A percentile compares a stretch with the other conserved stretches of the same genome.
These are phyloP conservation scores for Acronicta aceris DNA, from an alignment of 2,888 invertebrate genomes.

Conservation along the genomic window DNA sequence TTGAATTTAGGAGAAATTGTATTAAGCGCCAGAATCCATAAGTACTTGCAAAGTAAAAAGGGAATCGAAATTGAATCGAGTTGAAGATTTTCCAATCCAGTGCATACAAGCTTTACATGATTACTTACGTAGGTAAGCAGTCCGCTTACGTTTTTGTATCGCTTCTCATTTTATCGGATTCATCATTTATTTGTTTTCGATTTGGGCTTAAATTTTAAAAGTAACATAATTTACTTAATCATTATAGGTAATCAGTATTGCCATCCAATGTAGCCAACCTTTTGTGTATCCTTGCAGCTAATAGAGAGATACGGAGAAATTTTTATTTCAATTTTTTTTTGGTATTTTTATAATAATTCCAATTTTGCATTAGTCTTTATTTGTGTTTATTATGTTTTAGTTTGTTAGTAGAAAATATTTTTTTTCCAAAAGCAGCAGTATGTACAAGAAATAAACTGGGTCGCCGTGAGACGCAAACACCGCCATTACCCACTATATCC, in stretches of 20 bases:
- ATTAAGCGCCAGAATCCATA: conserved; percentile 4
- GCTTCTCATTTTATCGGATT: background rate
- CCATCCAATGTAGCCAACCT: no score
- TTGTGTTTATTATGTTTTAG: no score
- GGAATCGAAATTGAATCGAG: conserved; percentile 13
- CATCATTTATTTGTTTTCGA: background rate
- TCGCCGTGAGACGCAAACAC: conserved; percentile 23
- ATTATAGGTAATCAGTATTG: no score
- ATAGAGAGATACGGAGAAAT: no score
- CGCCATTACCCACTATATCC: conserved; percentile 9
- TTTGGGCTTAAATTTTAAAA: background rate
- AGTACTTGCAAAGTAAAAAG: conserved; percentile 4
- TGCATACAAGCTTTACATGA: background rate
- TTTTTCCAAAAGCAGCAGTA: background rate
- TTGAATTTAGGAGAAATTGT: conserved; percentile 32
- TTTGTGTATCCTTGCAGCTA: no score
- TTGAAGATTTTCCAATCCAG: conserved; percentile 3
- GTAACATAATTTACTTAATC: no score
- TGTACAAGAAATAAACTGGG: conserved; percentile 18
- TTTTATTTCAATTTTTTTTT: no score
- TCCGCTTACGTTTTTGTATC: background rate
- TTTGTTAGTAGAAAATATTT: conserved; percentile 7
- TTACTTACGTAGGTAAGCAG: conserved; percentile 2
- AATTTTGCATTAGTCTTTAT: no score
- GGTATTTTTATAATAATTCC: no score